Conservation (phyloP, 2,113 vertebrate genomes). For the Columba livia region DNA sequence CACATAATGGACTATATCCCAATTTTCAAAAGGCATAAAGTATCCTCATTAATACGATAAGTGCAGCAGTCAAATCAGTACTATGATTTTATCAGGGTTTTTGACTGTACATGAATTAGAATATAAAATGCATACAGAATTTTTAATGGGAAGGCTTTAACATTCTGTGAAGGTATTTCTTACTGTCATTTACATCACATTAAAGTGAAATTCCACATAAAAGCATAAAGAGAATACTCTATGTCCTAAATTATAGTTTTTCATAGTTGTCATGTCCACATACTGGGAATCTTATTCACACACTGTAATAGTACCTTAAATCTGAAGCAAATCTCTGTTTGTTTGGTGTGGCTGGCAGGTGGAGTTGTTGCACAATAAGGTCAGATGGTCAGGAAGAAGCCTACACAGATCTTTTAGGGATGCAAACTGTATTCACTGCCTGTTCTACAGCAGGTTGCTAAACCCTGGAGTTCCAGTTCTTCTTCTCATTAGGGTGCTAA, state of each 20-base stretch:
- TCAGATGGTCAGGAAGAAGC: conserved; percentile 46
- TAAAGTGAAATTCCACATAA: conserved; percentile 82
- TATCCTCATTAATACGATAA: conserved; percentile 87
- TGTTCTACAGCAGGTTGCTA: background rate
- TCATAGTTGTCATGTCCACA: conserved; percentile 76
- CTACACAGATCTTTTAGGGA: conserved; percentile 9
- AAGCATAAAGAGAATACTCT: conserved; percentile 76
- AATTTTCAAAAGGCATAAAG: conserved; percentile 86
- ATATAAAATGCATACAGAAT: conserved; percentile 85
- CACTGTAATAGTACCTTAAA: conserved; percentile 60
- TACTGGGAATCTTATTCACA: conserved; percentile 65
- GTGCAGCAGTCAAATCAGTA: conserved; percentile 84
- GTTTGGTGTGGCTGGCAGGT: conserved; percentile 55
- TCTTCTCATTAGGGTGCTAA: background rate
- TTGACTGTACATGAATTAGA: conserved; percentile 87
- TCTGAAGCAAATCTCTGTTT: conserved; percentile 55
- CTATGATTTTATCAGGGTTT: conserved; percentile 85
- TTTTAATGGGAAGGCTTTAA: conserved; percentile 82
- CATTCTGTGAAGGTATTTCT: conserved; percentile 81
- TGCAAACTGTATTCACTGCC: background rate
- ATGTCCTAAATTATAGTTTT: conserved; percentile 78
- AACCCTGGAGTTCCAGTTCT: background rate
- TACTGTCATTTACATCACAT: conserved; percentile 82
- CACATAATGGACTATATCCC: conserved; percentile 83
- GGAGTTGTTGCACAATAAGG: conserved; percentile 31